These are phyloP conservation scores for Hemicentrotus pulcherrimus DNA, from an alignment of 35 echinoderm and acorn worm genomes.

Conservation along the genomic window DNA sequence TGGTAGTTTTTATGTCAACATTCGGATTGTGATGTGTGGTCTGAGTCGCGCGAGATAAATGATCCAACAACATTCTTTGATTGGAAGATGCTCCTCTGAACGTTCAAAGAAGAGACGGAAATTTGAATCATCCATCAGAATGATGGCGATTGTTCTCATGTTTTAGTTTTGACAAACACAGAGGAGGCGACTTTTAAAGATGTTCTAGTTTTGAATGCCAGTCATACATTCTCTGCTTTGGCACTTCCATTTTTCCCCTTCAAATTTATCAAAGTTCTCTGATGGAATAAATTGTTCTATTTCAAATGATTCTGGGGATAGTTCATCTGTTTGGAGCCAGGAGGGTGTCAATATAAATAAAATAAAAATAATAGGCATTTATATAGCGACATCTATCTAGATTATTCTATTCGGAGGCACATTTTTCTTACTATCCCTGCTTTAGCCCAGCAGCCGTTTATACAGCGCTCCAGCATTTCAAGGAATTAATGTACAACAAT, in stretches of 20 bases:
- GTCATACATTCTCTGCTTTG: background rate
- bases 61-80: constrained; percentile 22
- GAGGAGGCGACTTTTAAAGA: background rate
- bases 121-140: constrained; percentile 49
- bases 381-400: too few species aligned
- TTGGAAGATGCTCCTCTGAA: background rate
- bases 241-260: background rate
- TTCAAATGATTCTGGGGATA: too few species aligned
- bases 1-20: constrained; percentile 27
- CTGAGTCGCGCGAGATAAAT: constrained; percentile 5
- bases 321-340: too few species aligned
- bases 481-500: too few species aligned
- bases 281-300: too few species aligned
- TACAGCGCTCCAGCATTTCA: too few species aligned
- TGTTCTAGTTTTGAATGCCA: background rate
- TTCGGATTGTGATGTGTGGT: constrained; percentile 30
- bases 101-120: constrained; percentile 28
- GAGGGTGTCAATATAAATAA: too few species aligned
- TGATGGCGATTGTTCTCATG: constrained; percentile 30
- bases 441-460: too few species aligned
- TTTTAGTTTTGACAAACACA: background rate
- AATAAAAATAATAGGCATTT: too few species aligned
- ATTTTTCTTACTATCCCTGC: too few species aligned
- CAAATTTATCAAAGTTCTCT: background rate
- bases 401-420: too few species aligned